Base-by-base conservation (phyloP, 2,888 invertebrate species). In the Apotomis capreana region DNA sequence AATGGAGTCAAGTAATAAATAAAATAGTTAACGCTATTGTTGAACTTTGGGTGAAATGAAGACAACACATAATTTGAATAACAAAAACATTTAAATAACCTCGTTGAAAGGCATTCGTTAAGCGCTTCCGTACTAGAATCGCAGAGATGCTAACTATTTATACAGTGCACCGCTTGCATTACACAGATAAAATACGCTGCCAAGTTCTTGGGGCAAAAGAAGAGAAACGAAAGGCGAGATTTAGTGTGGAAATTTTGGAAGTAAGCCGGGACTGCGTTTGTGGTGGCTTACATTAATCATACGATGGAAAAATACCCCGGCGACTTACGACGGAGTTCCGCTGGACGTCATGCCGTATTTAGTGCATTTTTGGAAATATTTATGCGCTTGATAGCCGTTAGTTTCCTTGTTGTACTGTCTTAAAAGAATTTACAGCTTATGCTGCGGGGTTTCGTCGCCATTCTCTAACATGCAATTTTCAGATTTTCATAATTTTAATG, bases 191-290 rank as follows among this genome's bases (percentile, higher is more conserved):
- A 90, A 88, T 89, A 90, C 88, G 87, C 83, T 93, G 93, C 93
- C 93, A 92, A 92, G 91, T 91, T 71, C 90, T 87, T 87, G 81
- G 81, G 82, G 87, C 87, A 91, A 92, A 92, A 92, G 93, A 91
- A 92, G 86, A 87, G 90, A 86, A 90, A 87, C 86, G 89, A 90
- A 89, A 86, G 83, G 78, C 78, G 81, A 88, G 89, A 93, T 93
- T 92, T 92, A 92, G 81, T 85, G 88, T 82, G 85, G 81, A 90
- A 91, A 90, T 92, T 92, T 93, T 93, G 93, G 93, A 92, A 92
- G 92, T 91, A 86, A 91, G 92, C 93, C 92, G 87, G 89, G 84
- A 82, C 83, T 87, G 83, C 83, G 85, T 80, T 87, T 87, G 88
- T 87, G 87, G 89, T 85, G 82, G 88, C 81, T 85, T 84, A 84